These are phyloP conservation scores for Gallirallus australis DNA, from an alignment of 2,797 vertebrate species.

Conservation along the genomic window DNA sequence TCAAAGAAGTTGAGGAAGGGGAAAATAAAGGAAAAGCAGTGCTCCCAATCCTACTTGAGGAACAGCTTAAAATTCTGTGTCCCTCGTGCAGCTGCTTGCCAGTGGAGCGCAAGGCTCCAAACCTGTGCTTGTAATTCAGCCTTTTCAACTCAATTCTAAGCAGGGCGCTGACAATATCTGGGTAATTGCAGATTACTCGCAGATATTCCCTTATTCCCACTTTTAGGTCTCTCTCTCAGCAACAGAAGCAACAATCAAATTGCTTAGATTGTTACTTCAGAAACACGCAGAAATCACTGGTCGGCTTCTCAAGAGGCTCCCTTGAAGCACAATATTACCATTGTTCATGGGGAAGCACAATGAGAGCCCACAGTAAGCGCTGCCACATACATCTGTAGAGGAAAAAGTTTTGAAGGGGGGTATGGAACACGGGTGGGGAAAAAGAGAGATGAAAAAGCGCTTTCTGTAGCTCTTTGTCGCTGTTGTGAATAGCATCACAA, in stretches of 20 bases:
- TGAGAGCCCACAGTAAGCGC: background rate
- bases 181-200: background rate
- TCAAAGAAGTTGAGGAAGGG: background rate
- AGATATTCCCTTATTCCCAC: background rate
- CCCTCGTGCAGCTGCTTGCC: background rate
- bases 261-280: background rate
- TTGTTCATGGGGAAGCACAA: background rate
- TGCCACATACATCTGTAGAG: background rate
- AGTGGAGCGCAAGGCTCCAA: background rate
- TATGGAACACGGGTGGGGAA: background rate
- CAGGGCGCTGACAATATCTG: background rate
- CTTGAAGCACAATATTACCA: background rate
- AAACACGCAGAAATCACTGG: background rate
- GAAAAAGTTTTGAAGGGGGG: background rate
- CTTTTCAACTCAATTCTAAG: background rate
- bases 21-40: background rate
- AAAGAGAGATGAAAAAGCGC: background rate
- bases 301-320: background rate
- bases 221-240: background rate
- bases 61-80: background rate
- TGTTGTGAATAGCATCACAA: slow-evolving; percentile 36
- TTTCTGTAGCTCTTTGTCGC: slow-evolving; percentile 51
- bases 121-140: background rate
- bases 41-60: background rate
- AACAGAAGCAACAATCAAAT: background rate